These are phyloP conservation scores for Sinotaia quadrata DNA, from an alignment of 2,888 invertebrate species.

Conservation along the genomic window DNA sequence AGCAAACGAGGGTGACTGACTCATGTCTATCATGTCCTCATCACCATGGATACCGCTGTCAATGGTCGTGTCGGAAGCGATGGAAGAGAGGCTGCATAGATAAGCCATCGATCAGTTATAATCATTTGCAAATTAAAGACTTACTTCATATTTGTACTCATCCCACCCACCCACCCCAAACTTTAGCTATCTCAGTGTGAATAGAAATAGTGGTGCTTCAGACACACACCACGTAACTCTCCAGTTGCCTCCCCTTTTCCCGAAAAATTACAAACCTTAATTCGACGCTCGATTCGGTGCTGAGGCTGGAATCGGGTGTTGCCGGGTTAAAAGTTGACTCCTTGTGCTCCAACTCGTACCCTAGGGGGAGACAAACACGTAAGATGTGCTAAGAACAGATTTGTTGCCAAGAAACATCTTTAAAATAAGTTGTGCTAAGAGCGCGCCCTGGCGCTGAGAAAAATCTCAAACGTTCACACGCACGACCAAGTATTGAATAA, in stretches of 20 bases:
- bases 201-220: too few relatives aligned
- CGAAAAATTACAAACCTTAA: conserved; percentile 25
- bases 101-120: conserved; percentile 5
- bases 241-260: too few relatives aligned
- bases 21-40: conserved; percentile 23
- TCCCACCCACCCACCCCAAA: too few relatives aligned
- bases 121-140: conserved; percentile 19
- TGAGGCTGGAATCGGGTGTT: conserved; percentile 37
- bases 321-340: conserved; percentile 37
- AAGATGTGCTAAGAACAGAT: too few relatives aligned
- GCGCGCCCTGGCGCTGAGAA: too few relatives aligned
- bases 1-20: conserved; percentile 17
- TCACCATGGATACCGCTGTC: conserved; percentile 27
- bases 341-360: conserved; percentile 7
- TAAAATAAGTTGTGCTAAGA: too few relatives aligned
- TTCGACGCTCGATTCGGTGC: conserved; percentile 31
- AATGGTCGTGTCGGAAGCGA: conserved; percentile 22
- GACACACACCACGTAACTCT: too few relatives aligned
- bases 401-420: too few relatives aligned
- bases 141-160: too few relatives aligned
- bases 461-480: too few relatives aligned
- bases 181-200: too few relatives aligned
- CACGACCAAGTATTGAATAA: background rate
- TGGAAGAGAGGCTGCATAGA: conserved; percentile 12
- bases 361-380: background rate